Conservation (phyloP, 2,113 vertebrate genomes). For the Sylvietta virens region DNA sequence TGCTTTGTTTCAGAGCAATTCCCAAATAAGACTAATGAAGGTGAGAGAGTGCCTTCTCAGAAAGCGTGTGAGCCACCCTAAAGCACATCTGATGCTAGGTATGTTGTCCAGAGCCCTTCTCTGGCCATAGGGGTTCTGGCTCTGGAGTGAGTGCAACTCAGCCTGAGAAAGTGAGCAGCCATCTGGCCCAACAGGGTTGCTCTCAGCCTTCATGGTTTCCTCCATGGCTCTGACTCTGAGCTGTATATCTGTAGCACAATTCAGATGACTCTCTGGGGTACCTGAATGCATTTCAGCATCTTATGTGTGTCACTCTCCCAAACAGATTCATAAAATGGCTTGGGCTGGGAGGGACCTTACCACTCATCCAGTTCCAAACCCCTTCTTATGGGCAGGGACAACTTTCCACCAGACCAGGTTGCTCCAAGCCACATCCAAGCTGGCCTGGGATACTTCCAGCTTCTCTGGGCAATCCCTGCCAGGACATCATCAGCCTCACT, state of each 20-base stretch:
- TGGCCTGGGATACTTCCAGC: not conserved
- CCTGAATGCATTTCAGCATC: not conserved
- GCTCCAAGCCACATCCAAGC: not conserved
- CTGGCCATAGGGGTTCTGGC: not conserved
- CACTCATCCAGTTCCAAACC: not conserved
- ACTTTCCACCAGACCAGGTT: not conserved
- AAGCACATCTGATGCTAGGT: rapidly evolving
- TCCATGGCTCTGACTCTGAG: not conserved
- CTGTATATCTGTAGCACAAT: not conserved
- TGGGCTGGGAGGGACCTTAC: not conserved
- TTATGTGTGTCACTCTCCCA: not conserved
- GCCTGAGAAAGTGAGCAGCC: not conserved
- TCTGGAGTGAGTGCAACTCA: rapidly evolving
- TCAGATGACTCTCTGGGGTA: not conserved
- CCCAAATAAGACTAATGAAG: not conserved
- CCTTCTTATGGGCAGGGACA: not conserved
- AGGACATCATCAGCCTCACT: not conserved
- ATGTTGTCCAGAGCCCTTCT: not conserved
- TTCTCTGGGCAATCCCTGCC: not conserved
- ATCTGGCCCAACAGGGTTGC: not conserved
- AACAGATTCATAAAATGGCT: not conserved
- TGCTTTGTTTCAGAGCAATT: not conserved
- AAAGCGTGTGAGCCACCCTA: not conserved
- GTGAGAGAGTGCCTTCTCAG: not conserved
- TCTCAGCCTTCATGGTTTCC: not conserved